Percentiles rank a stretch among this genome's conserved stretches.
phyloP scores from a whole-genome alignment of 2,888 invertebrate genomes.

The Drosophila lacicola region DNA sequence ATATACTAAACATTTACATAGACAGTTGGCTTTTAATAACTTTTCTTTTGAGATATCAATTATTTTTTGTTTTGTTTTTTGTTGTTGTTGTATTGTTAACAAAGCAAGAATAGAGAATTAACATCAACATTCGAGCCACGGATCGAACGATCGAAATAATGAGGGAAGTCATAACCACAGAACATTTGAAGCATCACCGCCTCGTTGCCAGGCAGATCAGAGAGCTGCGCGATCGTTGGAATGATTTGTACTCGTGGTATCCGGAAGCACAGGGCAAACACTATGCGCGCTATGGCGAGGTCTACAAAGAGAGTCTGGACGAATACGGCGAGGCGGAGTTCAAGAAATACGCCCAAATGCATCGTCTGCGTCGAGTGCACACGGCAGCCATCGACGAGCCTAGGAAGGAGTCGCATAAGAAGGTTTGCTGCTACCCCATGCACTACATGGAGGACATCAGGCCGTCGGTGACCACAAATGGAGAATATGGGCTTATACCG shows the following conservation, averaged over 20 bases:
- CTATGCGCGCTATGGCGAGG: conserved; percentile 19
- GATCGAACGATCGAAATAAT: not conserved
- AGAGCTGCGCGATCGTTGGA: conserved; percentile 27
- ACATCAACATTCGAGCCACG: no score
- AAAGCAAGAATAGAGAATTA: not conserved
- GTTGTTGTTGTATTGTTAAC: not conserved
- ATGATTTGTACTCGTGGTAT: conserved; percentile 36
- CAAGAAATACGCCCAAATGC: conserved; percentile 26
- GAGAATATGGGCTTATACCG: conserved; percentile 42
- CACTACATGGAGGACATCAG: conserved; percentile 23
- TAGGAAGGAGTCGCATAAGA: not conserved
- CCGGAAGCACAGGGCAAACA: conserved; percentile 19
- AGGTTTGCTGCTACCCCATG: conserved; percentile 24
- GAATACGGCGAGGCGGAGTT: conserved; percentile 42
- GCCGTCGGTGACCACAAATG: conserved; percentile 45
- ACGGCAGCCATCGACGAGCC: not conserved
- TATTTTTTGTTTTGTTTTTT: not conserved
- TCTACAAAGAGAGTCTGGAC: conserved; percentile 43
- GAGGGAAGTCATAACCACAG: conserved; percentile 30
- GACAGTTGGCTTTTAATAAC: not conserved
- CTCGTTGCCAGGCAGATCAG: not conserved
- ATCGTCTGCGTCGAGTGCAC: conserved; percentile 11
- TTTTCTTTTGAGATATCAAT: not conserved
- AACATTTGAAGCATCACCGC: conserved; percentile 39
- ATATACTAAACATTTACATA: no score